Conservation (phyloP, 2,113 vertebrate genomes). For the Setophaga kirtlandii region DNA sequence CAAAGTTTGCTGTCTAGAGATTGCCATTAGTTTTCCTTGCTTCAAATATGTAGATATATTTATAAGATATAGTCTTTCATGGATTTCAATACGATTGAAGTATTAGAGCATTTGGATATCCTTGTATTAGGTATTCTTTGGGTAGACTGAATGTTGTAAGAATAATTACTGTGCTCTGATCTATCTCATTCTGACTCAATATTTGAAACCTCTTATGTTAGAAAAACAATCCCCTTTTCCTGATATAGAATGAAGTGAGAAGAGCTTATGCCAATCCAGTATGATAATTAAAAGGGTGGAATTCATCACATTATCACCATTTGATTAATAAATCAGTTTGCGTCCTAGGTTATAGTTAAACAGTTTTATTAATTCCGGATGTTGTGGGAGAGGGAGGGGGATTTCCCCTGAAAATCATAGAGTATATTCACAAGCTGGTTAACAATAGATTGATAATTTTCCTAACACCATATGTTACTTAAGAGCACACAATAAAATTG, state of each 20-base stretch:
- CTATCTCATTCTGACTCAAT: background rate
- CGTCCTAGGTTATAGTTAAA: background rate
- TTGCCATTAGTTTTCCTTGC: background rate
- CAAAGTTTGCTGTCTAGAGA: background rate
- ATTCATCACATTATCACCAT: background rate
- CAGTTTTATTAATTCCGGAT: background rate
- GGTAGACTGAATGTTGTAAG: background rate
- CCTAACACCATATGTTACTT: background rate
- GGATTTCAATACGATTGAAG: background rate
- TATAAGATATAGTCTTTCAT: background rate
- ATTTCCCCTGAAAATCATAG: background rate
- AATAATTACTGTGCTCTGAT: background rate
- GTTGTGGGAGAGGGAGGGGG: rapidly evolving
- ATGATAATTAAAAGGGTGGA: background rate
- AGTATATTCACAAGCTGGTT: background rate
- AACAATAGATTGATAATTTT: background rate
- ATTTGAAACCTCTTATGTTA: background rate
- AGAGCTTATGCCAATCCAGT: background rate
- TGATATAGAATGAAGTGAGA: background rate
- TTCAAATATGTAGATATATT: background rate
- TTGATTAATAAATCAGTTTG: background rate
- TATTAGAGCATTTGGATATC: background rate
- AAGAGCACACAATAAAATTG: background rate
- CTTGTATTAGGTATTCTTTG: background rate
- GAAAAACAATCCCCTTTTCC: background rate